Evolutionary conservation across 2,113 vertebrate genomes (phyloP), one percentile per base, ranked within the genome.

Genomic region (Pomatostomus ruficeps): DNA sequence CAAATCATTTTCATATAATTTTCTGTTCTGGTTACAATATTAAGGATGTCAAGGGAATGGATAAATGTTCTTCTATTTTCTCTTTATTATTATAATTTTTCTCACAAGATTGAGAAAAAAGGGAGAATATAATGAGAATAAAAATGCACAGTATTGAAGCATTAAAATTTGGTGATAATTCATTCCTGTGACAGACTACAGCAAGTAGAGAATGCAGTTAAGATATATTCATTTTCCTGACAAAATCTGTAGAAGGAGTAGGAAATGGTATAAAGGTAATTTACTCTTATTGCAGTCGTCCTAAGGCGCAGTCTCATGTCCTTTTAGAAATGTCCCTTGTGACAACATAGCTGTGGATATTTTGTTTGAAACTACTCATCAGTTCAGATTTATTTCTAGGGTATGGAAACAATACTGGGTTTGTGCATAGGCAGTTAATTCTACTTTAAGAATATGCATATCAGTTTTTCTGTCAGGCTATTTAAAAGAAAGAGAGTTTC

Each of bases 1-100:
- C 88, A 96, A 97, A 97, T 97, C 78, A 96, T 92, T 96, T 97
- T 96, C 73, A 67, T 96, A 96, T 92, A 78, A 97, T 97, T 96
- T 97, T 96, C 91, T 95, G 84, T 95, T 96, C 92, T 93, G 93
- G 96, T 95, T 96, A 91, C 92, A 95, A 79, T 96, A 91, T 96
- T 96, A 96, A 96, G 65, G 78, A 75, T 96, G 94, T 97, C 96
- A 97, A 95, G 88, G 94, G 95, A 97, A 78, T 89, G 93, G 94
- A 96, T 97, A 97, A 96, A 97, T 95, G 96, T 95, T 95, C 96
- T 96, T 70, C 93, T 95, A 94, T 96, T 97, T 97, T 96, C 95
- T 91, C 91, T 95, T 97, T 96, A 97, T 96, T 96, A 94, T 96
- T 94, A 93, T 94, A 97, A 97, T 97, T 97, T 95, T 95, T 94